Percentiles rank a stretch among this genome's conserved stretches.
These are phyloP conservation scores for Puffinus mauretanicus DNA, from an alignment of 2,113 vertebrate species.

Conservation along the genomic window DNA sequence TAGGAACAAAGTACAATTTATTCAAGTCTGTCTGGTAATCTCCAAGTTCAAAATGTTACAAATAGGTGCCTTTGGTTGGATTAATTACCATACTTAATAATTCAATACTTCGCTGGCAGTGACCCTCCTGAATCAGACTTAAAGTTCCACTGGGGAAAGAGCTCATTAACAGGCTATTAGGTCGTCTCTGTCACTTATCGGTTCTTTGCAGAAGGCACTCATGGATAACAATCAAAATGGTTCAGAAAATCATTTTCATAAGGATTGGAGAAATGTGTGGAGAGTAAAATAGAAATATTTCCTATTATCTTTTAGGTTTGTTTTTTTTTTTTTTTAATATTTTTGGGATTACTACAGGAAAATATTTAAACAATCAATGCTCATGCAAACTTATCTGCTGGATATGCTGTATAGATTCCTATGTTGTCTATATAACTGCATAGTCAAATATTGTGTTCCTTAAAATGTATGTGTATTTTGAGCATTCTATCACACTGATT, in stretches of 20 bases:
- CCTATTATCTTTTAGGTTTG: background rate
- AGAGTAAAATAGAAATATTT: background rate
- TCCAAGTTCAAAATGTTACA: background rate
- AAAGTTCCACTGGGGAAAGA: background rate
- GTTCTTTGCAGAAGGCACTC: background rate
- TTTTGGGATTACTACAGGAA: background rate
- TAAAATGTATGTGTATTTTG: background rate
- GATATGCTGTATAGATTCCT: background rate
- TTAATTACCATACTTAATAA: conserved; percentile 30
- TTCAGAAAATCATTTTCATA: background rate
- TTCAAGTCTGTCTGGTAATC: background rate
- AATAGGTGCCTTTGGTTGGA: conserved; percentile 3
- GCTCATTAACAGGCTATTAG: conserved; percentile 27
- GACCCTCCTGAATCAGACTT: conserved; percentile 6
- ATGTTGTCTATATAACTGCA: too few species aligned
- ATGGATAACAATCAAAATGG: background rate
- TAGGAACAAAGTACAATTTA: background rate
- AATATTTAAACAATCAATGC: background rate
- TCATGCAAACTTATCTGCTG: background rate
- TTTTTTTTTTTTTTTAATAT: background rate
- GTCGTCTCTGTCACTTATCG: background rate
- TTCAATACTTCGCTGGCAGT: conserved; percentile 2
- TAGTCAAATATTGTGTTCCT: background rate
- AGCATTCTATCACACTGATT: background rate
- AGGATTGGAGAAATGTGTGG: background rate